Conservation (phyloP, 2,113 vertebrate species). For the Chaetura pelagica region DNA sequence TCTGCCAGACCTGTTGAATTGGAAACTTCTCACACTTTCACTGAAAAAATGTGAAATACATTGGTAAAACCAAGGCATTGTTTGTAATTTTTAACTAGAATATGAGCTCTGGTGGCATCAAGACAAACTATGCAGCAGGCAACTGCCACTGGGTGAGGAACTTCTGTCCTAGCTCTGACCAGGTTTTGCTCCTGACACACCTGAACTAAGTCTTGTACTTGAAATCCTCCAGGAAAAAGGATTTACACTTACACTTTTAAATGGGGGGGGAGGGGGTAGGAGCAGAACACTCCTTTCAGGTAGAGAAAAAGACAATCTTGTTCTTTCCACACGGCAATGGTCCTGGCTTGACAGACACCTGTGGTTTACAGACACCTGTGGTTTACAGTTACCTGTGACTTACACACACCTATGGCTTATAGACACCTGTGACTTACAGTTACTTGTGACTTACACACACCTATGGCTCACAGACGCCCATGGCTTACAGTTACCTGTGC, state of each 20-base stretch:
- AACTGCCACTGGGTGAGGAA: fast-evolving
- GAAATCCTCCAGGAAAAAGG: not conserved
- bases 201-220: fast-evolving
- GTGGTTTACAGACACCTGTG: fast-evolving
- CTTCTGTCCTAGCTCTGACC: fast-evolving
- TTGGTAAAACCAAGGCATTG: fast-evolving
- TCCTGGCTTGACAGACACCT: fast-evolving
- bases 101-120: fast-evolving
- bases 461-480: too few species aligned
- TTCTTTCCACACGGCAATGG: fast-evolving
- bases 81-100: fast-evolving
- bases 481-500: too few species aligned
- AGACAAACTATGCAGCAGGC: fast-evolving
- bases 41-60: fast-evolving
- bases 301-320: fast-evolving
- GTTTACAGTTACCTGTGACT: too few species aligned
- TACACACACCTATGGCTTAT: too few species aligned
- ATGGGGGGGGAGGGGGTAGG: fast-evolving
- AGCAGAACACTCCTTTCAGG: not conserved
- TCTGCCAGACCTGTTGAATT: not conserved
- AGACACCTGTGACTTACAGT: too few species aligned
- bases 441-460: too few species aligned
- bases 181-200: fast-evolving
- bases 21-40: not conserved
- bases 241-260: not conserved